Evolutionary conservation across 1,140 invertebrate species (phyloP).

Genomic region (Drosophila nikananu): DNA sequence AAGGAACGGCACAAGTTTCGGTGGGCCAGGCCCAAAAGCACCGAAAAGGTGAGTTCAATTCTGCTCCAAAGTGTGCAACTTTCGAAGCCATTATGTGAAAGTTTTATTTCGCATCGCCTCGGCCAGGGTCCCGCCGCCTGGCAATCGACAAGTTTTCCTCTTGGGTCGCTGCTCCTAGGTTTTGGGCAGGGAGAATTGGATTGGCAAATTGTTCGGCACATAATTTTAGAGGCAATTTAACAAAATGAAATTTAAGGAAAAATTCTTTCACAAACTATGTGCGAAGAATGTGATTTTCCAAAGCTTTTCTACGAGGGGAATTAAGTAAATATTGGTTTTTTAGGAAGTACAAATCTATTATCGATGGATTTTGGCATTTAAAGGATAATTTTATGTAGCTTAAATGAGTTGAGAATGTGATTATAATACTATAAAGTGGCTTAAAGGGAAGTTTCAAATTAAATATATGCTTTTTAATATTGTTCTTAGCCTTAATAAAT

Average conservation of each 20-base stretch:
- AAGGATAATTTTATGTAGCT: no score
- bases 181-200: slow-evolving; percentile 38
- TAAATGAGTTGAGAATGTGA: background rate
- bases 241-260: slow-evolving; percentile 51
- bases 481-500: background rate
- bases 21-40: slow-evolving; percentile 24
- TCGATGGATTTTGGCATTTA: background rate
- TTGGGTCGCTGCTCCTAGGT: slow-evolving; percentile 36
- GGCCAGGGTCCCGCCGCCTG: slow-evolving; percentile 16
- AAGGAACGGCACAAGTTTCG: slow-evolving; percentile 53
- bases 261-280: slow-evolving; percentile 32
- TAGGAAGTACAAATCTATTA: background rate
- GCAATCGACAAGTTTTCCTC: slow-evolving; percentile 58
- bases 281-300: background rate
- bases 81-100: slow-evolving; percentile 62
- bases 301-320: background rate
- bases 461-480: no score
- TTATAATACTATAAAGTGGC: no score
- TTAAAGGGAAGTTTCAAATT: no score
- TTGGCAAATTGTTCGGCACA: slow-evolving; percentile 75
- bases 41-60: slow-evolving; percentile 52
- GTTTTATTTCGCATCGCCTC: slow-evolving; percentile 54
- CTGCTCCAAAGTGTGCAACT: slow-evolving; percentile 41
- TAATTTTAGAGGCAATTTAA: slow-evolving; percentile 77
- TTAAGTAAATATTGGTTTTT: slow-evolving; percentile 11